phyloP scores from a whole-genome alignment of 2,888 invertebrate species.

The Hipparchia sbordonii region DNA sequence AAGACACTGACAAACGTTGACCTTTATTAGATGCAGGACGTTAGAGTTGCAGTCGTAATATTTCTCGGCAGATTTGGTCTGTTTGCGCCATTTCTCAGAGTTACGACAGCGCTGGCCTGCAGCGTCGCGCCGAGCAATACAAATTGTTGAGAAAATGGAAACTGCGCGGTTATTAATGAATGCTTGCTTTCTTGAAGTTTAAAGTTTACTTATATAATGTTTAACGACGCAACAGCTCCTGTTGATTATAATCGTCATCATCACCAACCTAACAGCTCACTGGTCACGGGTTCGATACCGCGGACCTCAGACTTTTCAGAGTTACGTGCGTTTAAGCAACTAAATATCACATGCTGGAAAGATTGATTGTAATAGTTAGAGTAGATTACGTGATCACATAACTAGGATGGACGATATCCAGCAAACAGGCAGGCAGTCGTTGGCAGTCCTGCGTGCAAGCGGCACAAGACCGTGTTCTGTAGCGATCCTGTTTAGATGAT shows the following conservation, averaged over 20 bases:
- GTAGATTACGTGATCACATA: background rate
- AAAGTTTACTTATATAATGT: background rate
- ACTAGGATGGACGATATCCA: too few species aligned
- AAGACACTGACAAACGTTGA: background rate
- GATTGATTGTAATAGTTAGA: background rate
- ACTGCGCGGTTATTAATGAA: slow-evolving; percentile 14
- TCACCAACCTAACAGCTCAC: too few species aligned
- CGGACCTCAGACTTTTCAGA: too few species aligned
- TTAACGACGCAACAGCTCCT: background rate
- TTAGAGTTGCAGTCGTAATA: slow-evolving; percentile 18
- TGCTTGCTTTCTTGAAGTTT: slow-evolving; percentile 9
- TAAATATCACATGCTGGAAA: too few species aligned
- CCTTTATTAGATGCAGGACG: background rate
- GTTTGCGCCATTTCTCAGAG: slow-evolving; percentile 20
- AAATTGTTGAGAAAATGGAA: slow-evolving; percentile 20
- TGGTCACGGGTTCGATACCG: too few species aligned
- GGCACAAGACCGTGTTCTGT: too few species aligned
- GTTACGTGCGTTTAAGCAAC: too few species aligned
- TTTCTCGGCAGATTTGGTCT: slow-evolving; percentile 21
- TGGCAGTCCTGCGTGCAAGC: too few species aligned
- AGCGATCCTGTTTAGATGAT: too few species aligned
- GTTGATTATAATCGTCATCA: background rate
- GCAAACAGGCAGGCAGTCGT: too few species aligned
- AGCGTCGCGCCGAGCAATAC: slow-evolving; percentile 17
- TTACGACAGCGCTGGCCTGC: background rate